These are phyloP conservation scores for Nomada flava DNA, from an alignment of 2,888 invertebrate species.

Conservation along the genomic window DNA sequence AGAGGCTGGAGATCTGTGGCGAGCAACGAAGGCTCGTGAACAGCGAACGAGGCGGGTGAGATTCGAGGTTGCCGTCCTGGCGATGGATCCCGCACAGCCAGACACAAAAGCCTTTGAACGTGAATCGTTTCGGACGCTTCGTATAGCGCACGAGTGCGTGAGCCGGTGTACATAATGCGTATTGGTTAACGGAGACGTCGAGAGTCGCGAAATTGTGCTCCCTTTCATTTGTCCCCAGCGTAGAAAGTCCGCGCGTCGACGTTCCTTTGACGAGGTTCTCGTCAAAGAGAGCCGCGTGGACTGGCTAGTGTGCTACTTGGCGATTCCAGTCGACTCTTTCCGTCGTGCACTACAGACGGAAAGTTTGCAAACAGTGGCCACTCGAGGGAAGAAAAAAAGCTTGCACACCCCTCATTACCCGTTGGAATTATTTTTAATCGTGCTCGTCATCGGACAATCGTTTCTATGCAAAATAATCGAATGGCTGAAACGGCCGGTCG, in stretches of 20 bases:
- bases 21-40: conserved; percentile 6
- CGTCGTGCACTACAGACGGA: not conserved
- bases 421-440: too few species aligned
- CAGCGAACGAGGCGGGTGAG: conserved; percentile 50
- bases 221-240: conserved; percentile 46
- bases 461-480: not conserved
- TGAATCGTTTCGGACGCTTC: conserved; percentile 46
- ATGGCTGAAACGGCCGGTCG: conserved; percentile 3
- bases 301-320: not conserved
- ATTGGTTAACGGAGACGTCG: conserved; percentile 45
- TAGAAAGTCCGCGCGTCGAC: conserved; percentile 9
- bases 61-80: conserved; percentile 29
- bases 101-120: conserved; percentile 62
- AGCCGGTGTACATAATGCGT: conserved; percentile 55
- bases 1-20: conserved; percentile 5
- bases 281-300: conserved; percentile 22
- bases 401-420: too few species aligned
- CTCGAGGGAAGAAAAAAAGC: too few species aligned
- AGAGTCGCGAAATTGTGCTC: conserved; percentile 52
- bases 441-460: not conserved
- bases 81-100: conserved; percentile 27
- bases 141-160: conserved; percentile 34
- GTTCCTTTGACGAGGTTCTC: conserved; percentile 17
- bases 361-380: not conserved
- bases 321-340: not conserved